Conservation (phyloP, 2,888 invertebrate genomes). For the Apotomis turbidana region DNA sequence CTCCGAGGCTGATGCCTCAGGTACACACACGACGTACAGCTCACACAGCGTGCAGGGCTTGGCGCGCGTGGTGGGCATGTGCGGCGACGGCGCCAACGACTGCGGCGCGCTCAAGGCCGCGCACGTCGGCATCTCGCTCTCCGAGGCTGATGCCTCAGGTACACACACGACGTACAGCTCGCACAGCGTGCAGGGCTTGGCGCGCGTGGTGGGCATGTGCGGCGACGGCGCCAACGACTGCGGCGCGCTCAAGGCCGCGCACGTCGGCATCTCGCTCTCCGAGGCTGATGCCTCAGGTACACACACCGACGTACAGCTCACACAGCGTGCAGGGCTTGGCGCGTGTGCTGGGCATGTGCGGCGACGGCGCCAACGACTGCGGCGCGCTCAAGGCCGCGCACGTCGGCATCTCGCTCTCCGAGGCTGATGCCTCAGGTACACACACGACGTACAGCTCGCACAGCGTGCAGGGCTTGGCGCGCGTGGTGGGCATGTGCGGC, state of each 20-base stretch:
- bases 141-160: slow-evolving; percentile 87
- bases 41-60: slow-evolving; percentile 78
- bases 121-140: slow-evolving; percentile 90
- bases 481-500: too few relatives aligned
- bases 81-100: slow-evolving; percentile 87
- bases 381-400: slow-evolving; percentile 91
- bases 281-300: slow-evolving; percentile 86
- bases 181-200: slow-evolving; percentile 78
- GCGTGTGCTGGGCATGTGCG: too few relatives aligned
- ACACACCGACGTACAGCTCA: too few relatives aligned
- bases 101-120: slow-evolving; percentile 91
- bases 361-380: slow-evolving; percentile 89
- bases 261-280: slow-evolving; percentile 90
- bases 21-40: not conserved
- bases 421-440: slow-evolving; percentile 85
- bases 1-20: slow-evolving; percentile 88
- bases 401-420: slow-evolving; percentile 90
- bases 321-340: slow-evolving; percentile 78
- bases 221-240: slow-evolving; percentile 89
- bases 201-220: too few relatives aligned
- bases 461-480: too few relatives aligned
- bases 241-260: slow-evolving; percentile 90
- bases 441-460: too few relatives aligned
- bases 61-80: too few relatives aligned
- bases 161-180: not conserved